These are phyloP conservation scores for Epizoanthus ramosus DNA, from an alignment of 92 coral and sea anemone species.

Conservation along the genomic window DNA sequence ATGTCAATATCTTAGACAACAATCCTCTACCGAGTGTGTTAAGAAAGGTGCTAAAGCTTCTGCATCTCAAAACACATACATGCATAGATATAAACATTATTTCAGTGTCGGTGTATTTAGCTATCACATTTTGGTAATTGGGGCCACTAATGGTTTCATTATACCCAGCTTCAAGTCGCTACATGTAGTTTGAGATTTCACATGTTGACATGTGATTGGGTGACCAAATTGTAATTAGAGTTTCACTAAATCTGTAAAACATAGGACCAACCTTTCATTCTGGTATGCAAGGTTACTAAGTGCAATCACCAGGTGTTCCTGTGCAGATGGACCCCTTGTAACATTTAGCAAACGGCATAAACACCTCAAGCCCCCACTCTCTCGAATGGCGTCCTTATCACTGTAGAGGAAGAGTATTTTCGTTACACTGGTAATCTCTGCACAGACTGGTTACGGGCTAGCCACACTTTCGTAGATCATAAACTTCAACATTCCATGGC, in stretches of 20 bases:
- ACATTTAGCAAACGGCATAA: constrained; percentile 82
- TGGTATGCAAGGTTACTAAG: constrained; percentile 82
- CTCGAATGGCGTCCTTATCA: constrained; percentile 86
- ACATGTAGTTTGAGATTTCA: too few species aligned
- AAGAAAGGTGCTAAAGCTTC: too few species aligned
- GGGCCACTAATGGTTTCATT: too few species aligned
- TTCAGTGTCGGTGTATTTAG: too few species aligned
- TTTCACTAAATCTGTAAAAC: not conserved
- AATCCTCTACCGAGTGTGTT: too few species aligned
- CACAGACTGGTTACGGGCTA: not conserved
- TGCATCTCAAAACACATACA: too few species aligned
- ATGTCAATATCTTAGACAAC: too few species aligned
- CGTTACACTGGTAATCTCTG: not conserved
- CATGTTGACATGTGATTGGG: not conserved
- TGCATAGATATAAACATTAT: too few species aligned
- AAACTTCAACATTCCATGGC: not conserved
- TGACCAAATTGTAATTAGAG: not conserved
- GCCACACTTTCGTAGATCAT: too few species aligned
- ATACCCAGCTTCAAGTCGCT: too few species aligned
- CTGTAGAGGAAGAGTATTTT: constrained; percentile 50
- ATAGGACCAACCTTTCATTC: constrained; percentile 68
- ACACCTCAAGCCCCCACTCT: constrained; percentile 83
- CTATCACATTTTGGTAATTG: too few species aligned
- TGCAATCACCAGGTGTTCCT: constrained; percentile 76
- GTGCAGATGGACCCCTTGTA: constrained; percentile 75